Evolutionary conservation across 2,888 invertebrate genomes (phyloP).

Genomic region (Abscondita cerata): DNA sequence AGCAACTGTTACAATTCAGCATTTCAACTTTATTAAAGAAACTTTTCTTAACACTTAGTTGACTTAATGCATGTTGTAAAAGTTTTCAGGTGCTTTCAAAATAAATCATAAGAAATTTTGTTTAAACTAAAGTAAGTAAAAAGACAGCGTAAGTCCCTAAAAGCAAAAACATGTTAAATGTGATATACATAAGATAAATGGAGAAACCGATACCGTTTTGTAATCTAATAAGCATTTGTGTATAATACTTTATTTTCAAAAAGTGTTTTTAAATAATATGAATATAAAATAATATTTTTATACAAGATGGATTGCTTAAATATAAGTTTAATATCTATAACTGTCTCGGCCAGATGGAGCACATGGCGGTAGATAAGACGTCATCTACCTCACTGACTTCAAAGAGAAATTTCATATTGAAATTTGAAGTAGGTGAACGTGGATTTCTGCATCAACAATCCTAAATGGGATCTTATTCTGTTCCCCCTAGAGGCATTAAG

Average conservation of each 20-base stretch:
- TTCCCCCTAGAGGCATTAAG: constrained; percentile 1
- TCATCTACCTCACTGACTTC: constrained; percentile 27
- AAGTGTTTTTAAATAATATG: not conserved
- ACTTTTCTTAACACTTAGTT: too few species aligned
- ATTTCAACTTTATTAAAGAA: too few species aligned
- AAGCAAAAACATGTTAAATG: too few species aligned
- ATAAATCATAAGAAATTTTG: too few species aligned
- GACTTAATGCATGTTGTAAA: too few species aligned
- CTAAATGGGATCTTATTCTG: constrained; percentile 21
- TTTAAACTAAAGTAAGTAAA: too few species aligned
- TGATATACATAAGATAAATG: not conserved
- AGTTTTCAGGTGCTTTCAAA: too few species aligned
- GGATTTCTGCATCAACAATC: constrained; percentile 32
- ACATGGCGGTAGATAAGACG: constrained; percentile 27
- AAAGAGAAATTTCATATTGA: constrained; percentile 31
- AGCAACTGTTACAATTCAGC: too few species aligned
- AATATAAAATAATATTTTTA: not conserved
- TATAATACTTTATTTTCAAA: not conserved
- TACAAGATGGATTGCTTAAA: not conserved
- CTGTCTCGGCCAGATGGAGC: constrained; percentile 24
- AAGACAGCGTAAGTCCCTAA: too few species aligned
- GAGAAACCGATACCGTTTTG: not conserved
- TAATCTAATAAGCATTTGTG: not conserved
- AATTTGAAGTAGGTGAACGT: constrained; percentile 26
- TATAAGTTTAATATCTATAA: constrained; percentile 26